Base-by-base conservation (phyloP, 1,140 invertebrate species). In the Bombus superbus region DNA sequence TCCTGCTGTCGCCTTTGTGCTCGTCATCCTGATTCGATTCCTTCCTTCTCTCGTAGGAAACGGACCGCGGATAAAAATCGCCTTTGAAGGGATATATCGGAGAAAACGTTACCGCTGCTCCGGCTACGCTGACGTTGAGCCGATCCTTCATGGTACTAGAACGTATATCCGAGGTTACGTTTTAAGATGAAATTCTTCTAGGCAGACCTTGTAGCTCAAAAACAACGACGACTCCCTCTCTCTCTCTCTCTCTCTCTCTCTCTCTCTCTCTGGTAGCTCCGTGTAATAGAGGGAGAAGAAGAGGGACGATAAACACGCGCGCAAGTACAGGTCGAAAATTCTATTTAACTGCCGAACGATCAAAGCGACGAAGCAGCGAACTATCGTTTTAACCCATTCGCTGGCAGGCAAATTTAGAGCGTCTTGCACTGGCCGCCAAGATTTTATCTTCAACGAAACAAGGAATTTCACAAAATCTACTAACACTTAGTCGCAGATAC, bases 11-110 rank as follows among this genome's bases (percentile, higher is more conserved):
- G 86, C 44, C 89, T 90, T 90, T 90, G 89, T 90, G 84, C 89
- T 90, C 89, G 89, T 90, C 89, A 90, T 90, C 80, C 76, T 90
- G 89, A 90, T 90, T 90, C 86, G 86, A 90, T 90, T 90, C 88
- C 78, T 87, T 40, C 79, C 79, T 88, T 81, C 89, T 90, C 81
- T 87, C 76, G 82, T 80, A 88, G 86, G 86, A 90, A 90, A 90
- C 89, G 88, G 89, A 90, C 88, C 86, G 88, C 88, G 83, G 88
- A 90, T 90, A 90, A 88, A 90, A 90, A 90, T 90, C 88, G 69
- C 66, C 89, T 90, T 90, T 90, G 88, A 85, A 59, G 86, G 87
- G 82, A 85, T 90, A 85, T 90, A 88, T 88, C 73, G 86, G 59
- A 80, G 76, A 42, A 78, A 88, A 90, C 82, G 83, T 88, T 90